Evolutionary conservation across 1,140 invertebrate species (phyloP).

Genomic region (Panulirus ornatus): DNA sequence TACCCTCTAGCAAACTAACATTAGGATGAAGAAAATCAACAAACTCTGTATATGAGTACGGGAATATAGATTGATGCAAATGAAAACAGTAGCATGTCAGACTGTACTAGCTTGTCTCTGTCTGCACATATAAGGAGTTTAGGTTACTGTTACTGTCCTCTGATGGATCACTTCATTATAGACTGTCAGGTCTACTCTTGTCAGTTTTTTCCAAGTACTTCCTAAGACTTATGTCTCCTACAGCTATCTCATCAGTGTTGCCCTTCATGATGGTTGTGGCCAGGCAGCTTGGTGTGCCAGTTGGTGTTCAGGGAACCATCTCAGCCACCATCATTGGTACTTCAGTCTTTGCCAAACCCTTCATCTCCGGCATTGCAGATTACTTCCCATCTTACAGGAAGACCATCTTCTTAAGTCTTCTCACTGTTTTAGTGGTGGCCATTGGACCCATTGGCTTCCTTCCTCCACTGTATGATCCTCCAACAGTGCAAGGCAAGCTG

Average conservation of each 20-base stretch:
- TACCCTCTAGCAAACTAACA: too few relatives aligned
- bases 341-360: conserved; percentile 3
- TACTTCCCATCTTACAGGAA: conserved; percentile 20
- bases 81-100: too few relatives aligned
- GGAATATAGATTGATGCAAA: too few relatives aligned
- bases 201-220: neutral
- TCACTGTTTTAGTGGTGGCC: neutral
- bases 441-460: conserved; percentile 33
- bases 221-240: neutral
- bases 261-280: conserved; percentile 63
- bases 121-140: too few relatives aligned
- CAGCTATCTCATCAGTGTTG: conserved; percentile 26
- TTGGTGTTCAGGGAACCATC: conserved; percentile 25
- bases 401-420: conserved; percentile 35
- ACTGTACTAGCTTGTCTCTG: too few relatives aligned
- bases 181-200: too few relatives aligned
- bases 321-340: neutral
- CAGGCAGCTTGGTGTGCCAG: conserved; percentile 41
- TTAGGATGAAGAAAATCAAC: too few relatives aligned
- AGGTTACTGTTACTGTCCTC: too few relatives aligned
- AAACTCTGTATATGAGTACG: too few relatives aligned
- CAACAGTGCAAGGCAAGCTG: neutral
- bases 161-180: too few relatives aligned
- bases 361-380: conserved; percentile 28
- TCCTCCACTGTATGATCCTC: neutral